These are phyloP conservation scores for Todiramphus chloris DNA, from an alignment of 2,113 vertebrate genomes.

Conservation along the genomic window DNA sequence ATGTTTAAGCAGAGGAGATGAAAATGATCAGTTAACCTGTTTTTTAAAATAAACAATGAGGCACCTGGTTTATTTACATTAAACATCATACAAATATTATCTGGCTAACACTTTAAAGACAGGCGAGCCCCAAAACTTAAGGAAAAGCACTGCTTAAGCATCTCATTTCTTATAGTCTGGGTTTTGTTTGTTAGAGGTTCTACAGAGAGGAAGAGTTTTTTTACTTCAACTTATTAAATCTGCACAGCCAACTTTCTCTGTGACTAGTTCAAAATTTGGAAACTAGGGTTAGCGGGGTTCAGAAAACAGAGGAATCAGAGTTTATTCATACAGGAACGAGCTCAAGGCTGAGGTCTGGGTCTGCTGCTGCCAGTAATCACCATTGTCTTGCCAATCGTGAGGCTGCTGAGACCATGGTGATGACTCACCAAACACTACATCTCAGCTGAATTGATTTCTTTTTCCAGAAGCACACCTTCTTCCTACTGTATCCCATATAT, in stretches of 20 bases:
- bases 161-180: not conserved
- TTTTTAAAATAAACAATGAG: not conserved
- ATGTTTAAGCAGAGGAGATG: not conserved
- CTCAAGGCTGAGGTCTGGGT: not conserved
- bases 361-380: not conserved
- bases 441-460: not conserved
- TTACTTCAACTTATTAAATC: not conserved
- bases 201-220: not conserved
- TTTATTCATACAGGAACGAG: constrained; percentile 7
- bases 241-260: not conserved
- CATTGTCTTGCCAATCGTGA: not conserved
- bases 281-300: not conserved
- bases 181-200: not conserved
- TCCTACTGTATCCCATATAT: not conserved
- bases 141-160: not conserved
- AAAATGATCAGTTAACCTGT: not conserved
- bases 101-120: not conserved
- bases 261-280: not conserved
- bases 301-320: not conserved
- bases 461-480: not conserved
- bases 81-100: not conserved
- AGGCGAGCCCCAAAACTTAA: not conserved
- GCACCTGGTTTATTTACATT: not conserved
- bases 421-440: not conserved
- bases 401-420: not conserved